Percentiles rank a stretch among this genome's conserved stretches.
These are phyloP conservation scores for Crypturellus tataupa DNA, from an alignment of 2,797 vertebrate species.

Conservation along the genomic window DNA sequence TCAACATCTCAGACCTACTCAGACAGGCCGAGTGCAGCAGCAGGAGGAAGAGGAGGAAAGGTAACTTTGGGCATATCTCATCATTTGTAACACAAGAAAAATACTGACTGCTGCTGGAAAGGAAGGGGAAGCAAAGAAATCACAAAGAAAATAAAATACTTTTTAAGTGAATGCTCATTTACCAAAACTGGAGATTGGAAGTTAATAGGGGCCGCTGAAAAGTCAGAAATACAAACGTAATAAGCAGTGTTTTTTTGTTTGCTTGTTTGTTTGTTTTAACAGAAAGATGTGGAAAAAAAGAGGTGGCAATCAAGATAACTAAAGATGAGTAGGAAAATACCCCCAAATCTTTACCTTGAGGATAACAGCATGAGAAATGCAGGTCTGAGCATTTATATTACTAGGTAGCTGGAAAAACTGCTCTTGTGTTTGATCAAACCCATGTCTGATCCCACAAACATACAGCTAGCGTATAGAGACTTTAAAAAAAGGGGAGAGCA, in stretches of 20 bases:
- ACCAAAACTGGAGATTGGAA: background rate
- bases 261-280: background rate
- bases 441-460: background rate
- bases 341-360: background rate
- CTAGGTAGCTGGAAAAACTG: background rate
- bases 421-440: background rate
- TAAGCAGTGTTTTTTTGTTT: background rate
- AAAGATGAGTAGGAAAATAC: background rate
- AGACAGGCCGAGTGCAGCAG: background rate
- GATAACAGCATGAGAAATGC: background rate
- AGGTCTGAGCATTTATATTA: background rate
- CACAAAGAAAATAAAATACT: background rate
- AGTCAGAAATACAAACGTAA: background rate
- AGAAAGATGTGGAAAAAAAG: background rate
- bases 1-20: background rate
- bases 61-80: background rate
- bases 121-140: background rate
- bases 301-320: background rate
- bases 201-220: background rate
- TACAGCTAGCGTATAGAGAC: background rate
- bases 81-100: background rate
- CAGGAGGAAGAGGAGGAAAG: background rate
- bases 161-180: background rate
- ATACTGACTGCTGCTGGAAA: background rate
- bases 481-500: background rate